Percentiles rank a stretch among this genome's conserved stretches.
These are phyloP conservation scores for Anser cygnoides DNA, from an alignment of 2,113 vertebrate genomes.

Conservation along the genomic window DNA sequence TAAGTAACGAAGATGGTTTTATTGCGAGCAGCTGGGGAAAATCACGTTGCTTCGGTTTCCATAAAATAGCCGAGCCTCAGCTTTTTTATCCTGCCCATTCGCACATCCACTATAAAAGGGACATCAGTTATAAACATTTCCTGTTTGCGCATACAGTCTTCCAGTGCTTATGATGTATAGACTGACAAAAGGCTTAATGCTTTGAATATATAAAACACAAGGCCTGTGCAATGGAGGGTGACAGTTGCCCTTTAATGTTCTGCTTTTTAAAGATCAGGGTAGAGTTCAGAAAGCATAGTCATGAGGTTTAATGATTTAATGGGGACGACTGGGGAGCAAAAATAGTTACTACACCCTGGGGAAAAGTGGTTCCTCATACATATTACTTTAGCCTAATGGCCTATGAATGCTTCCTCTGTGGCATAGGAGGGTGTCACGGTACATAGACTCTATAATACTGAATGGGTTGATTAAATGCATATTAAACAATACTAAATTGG, in stretches of 20 bases:
- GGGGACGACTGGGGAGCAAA: slow-evolving; percentile 85
- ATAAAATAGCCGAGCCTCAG: slow-evolving; percentile 63
- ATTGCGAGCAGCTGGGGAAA: slow-evolving; percentile 68
- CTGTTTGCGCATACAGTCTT: slow-evolving; percentile 66
- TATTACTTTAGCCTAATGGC: slow-evolving; percentile 87
- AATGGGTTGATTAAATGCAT: slow-evolving; percentile 91
- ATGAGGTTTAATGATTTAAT: slow-evolving; percentile 94
- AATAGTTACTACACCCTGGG: slow-evolving; percentile 88
- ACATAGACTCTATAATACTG: slow-evolving; percentile 86
- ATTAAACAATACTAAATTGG: slow-evolving; percentile 90
- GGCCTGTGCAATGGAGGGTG: slow-evolving; percentile 82
- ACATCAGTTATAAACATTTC: slow-evolving; percentile 70
- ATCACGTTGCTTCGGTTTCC: slow-evolving; percentile 63
- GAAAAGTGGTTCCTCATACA: slow-evolving; percentile 87
- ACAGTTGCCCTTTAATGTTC: slow-evolving; percentile 87
- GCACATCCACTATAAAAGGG: slow-evolving; percentile 64
- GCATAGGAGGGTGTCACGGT: slow-evolving; percentile 81
- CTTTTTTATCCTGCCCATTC: slow-evolving; percentile 65
- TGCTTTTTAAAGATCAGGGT: slow-evolving; percentile 91
- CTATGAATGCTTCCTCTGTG: slow-evolving; percentile 75
- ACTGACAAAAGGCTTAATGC: slow-evolving; percentile 86
- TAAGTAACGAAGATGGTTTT: slow-evolving; percentile 65
- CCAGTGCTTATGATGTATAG: slow-evolving; percentile 81
- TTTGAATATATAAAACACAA: slow-evolving; percentile 84
- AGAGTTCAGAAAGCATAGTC: slow-evolving; percentile 91